A percentile compares a stretch with the other conserved stretches of the same genome.
phyloP scores from a whole-genome alignment of 2,888 invertebrate genomes.

The Diabrotica balteata region DNA sequence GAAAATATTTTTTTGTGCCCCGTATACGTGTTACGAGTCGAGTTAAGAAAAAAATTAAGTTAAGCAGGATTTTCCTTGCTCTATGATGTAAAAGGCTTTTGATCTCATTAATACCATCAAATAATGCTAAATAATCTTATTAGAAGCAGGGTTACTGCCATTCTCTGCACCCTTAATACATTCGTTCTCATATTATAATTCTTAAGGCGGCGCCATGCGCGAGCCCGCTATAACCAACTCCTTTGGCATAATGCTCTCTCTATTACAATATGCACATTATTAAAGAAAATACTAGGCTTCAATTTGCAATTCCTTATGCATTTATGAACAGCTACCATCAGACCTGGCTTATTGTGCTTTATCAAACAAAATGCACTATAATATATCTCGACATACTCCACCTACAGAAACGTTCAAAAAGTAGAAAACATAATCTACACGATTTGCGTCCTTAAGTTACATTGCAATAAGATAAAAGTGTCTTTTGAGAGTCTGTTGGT shows the following conservation, averaged over 20 bases:
- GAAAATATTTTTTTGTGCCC: background rate
- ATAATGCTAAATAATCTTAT: constrained; percentile 80
- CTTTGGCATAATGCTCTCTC: constrained; percentile 37
- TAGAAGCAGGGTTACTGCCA: constrained; percentile 75
- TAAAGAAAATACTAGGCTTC: constrained; percentile 37
- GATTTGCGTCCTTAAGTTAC: too few species aligned
- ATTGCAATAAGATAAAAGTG: too few species aligned
- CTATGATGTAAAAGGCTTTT: constrained; percentile 73
- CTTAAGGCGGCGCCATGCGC: constrained; percentile 57
- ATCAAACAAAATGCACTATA: constrained; percentile 5
- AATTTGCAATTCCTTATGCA: constrained; percentile 32
- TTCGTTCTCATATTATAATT: constrained; percentile 59
- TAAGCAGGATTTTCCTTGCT: constrained; percentile 51
- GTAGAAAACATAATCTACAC: too few species aligned
- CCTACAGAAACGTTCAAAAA: background rate
- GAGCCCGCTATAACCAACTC: constrained; percentile 38
- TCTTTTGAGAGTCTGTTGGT: too few species aligned
- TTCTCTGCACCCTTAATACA: constrained; percentile 62
- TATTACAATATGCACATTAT: constrained; percentile 40
- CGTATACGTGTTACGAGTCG: too few species aligned
- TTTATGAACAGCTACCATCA: constrained; percentile 24
- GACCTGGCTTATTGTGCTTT: constrained; percentile 11
- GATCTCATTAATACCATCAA: constrained; percentile 79
- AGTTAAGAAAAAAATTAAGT: too few species aligned
- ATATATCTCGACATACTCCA: background rate